Evolutionary conservation across 2,888 invertebrate species (phyloP).

Genomic region (Leucoma salicis): DNA sequence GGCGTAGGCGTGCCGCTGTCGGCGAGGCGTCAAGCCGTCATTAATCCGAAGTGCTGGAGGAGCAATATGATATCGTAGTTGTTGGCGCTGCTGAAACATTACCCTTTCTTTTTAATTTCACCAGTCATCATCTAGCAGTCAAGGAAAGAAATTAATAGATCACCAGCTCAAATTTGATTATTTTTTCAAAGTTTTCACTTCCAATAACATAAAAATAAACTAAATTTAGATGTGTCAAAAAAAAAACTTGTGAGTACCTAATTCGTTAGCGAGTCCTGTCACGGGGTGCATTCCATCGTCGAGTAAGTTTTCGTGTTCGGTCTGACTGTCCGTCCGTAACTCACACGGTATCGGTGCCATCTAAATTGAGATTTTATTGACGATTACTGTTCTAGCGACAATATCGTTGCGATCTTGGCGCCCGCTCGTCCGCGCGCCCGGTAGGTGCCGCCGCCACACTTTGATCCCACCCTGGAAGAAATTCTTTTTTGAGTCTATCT

Average conservation of each 20-base stretch:
- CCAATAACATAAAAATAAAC: slow-evolving; percentile 44
- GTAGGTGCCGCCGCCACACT: slow-evolving; percentile 43
- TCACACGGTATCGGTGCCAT: slow-evolving; percentile 79
- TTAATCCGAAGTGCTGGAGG: slow-evolving; percentile 34
- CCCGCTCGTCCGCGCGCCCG: slow-evolving; percentile 65
- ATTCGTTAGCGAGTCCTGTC: slow-evolving; percentile 79
- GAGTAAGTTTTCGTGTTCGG: slow-evolving; percentile 81
- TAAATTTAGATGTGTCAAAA: slow-evolving; percentile 38
- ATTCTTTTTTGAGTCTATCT: slow-evolving; percentile 33
- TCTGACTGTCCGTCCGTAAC: slow-evolving; percentile 74
- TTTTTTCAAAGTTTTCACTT: slow-evolving; percentile 17
- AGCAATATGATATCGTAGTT: slow-evolving; percentile 10
- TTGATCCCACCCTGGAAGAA: slow-evolving; percentile 52
- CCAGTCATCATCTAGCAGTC: not conserved
- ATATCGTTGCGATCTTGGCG: slow-evolving; percentile 82
- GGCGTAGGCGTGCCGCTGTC: slow-evolving; percentile 65
- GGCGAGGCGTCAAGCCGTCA: slow-evolving; percentile 57
- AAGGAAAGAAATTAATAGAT: not conserved
- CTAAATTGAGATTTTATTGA: slow-evolving; percentile 83
- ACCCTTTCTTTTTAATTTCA: not conserved
- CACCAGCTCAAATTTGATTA: slow-evolving; percentile 1
- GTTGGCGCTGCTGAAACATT: slow-evolving; percentile 1
- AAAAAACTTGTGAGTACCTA: slow-evolving; percentile 62
- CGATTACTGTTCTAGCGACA: slow-evolving; percentile 80
- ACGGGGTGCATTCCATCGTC: slow-evolving; percentile 72